Conservation (phyloP, 2,113 vertebrate genomes). For the Lagopus muta region DNA sequence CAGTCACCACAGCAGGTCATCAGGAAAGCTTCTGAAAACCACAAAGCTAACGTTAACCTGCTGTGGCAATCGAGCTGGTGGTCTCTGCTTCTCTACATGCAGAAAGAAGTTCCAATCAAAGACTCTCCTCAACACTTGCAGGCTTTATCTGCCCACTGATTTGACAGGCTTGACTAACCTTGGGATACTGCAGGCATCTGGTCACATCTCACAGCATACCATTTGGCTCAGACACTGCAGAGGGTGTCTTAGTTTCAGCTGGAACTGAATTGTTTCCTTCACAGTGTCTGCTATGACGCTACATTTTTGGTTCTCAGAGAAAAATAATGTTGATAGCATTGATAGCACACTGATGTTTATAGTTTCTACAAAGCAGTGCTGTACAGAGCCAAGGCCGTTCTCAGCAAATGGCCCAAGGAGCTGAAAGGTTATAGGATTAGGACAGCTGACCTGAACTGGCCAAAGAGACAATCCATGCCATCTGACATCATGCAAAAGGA, state of each 20-base stretch:
- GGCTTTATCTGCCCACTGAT: not conserved
- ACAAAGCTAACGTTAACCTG: not conserved
- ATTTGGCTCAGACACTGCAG: not conserved
- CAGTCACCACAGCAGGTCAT: not conserved
- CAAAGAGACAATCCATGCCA: too few relatives aligned
- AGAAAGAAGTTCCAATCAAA: not conserved
- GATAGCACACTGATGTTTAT: too few relatives aligned
- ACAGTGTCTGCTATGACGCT: too few relatives aligned
- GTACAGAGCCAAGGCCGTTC: too few relatives aligned
- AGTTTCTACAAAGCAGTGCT: too few relatives aligned
- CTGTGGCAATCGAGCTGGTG: not conserved
- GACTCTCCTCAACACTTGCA: not conserved
- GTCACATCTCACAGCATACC: fast-evolving
- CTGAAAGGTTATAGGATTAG: too few relatives aligned
- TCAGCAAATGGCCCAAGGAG: too few relatives aligned
- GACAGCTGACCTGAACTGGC: too few relatives aligned
- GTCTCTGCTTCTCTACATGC: not conserved
- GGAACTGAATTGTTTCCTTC: too few relatives aligned
- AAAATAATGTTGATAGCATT: too few relatives aligned
- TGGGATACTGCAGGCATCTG: not conserved
- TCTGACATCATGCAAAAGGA: too few relatives aligned
- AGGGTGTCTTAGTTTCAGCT: not conserved
- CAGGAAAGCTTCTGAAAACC: not conserved
- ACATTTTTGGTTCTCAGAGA: too few relatives aligned
- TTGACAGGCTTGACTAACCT: not conserved